A percentile compares a stretch with the other conserved stretches of the same genome.
These are phyloP conservation scores for Karalla daura DNA, from an alignment of 2,797 vertebrate species.

Conservation along the genomic window DNA sequence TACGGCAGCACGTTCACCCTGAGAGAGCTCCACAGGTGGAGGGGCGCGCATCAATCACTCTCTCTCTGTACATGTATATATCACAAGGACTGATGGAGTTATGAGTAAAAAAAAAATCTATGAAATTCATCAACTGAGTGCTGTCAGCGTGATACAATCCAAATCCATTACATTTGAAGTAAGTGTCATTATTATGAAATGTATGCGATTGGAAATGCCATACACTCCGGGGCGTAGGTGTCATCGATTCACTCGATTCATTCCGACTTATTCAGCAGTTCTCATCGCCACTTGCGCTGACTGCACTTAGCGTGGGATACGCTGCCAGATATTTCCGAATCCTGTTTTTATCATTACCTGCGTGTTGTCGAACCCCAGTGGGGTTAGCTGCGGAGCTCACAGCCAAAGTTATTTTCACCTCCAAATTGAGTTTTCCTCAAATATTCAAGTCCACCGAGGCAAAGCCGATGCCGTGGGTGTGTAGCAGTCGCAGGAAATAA, in stretches of 20 bases:
- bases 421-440: neutral
- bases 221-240: neutral
- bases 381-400: neutral
- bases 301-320: neutral
- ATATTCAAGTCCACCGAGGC: neutral
- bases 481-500: neutral
- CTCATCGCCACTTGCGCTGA: too few species aligned
- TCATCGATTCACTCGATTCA: neutral
- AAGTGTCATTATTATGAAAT: constrained; percentile 21
- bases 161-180: constrained; percentile 16
- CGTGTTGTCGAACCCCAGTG: too few species aligned
- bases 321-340: neutral
- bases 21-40: constrained; percentile 4
- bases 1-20: neutral
- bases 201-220: neutral
- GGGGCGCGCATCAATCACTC: neutral
- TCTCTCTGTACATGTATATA: neutral
- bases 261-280: constrained; percentile 1
- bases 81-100: constrained; percentile 12
- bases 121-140: constrained; percentile 30
- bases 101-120: constrained; percentile 10
- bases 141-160: constrained; percentile 14
- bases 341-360: neutral
- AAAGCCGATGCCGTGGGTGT: neutral
- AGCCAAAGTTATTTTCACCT: neutral